Evolutionary conservation across 2,888 invertebrate species (phyloP).

Genomic region (Sphinx pinastri): DNA sequence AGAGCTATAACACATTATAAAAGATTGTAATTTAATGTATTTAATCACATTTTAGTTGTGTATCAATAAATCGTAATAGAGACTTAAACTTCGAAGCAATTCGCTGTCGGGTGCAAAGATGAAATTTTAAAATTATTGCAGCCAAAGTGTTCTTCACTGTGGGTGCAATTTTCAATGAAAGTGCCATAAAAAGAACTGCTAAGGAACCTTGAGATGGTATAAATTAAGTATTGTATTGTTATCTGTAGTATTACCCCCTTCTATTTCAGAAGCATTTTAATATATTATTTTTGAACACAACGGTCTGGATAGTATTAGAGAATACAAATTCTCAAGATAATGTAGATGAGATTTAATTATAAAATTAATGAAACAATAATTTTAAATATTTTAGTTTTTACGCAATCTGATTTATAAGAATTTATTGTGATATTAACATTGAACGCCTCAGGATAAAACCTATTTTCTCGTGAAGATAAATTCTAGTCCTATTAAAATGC

Average conservation of each 20-base stretch:
- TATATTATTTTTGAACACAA: too few species aligned
- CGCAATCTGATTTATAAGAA: too few species aligned
- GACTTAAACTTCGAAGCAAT: background rate
- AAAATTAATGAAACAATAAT: too few species aligned
- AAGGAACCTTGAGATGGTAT: background rate
- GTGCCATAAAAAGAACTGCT: background rate
- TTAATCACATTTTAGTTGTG: background rate
- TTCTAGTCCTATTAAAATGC: too few species aligned
- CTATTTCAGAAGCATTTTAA: too few species aligned
- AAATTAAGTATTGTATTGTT: too few species aligned
- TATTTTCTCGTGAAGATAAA: too few species aligned
- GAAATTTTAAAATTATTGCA: constrained; percentile 29
- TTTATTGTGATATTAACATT: background rate
- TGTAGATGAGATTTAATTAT: too few species aligned
- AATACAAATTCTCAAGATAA: too few species aligned
- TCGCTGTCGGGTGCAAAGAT: constrained; percentile 18
- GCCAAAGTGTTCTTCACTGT: constrained; percentile 3
- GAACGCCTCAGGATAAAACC: background rate
- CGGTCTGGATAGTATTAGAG: too few species aligned
- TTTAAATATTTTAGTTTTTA: too few species aligned
- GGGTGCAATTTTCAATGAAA: constrained; percentile 1
- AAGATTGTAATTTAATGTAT: background rate
- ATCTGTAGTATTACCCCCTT: too few species aligned
- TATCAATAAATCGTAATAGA: constrained; percentile 2
- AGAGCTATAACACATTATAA: background rate